These are phyloP conservation scores for Trachymyrmex septentrionalis DNA, from an alignment of 1,140 invertebrate species.

Conservation along the genomic window DNA sequence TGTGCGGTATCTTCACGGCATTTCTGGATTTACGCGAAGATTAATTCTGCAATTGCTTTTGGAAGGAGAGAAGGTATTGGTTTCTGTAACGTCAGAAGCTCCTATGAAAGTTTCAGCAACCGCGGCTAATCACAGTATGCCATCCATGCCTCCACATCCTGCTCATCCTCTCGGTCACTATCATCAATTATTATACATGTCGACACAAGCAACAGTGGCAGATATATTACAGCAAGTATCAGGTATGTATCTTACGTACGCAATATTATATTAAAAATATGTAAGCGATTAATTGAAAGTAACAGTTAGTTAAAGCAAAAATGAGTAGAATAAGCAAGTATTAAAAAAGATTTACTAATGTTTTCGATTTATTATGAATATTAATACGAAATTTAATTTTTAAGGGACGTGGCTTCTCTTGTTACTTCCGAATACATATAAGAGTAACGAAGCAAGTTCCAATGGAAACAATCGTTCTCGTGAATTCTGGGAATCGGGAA, in stretches of 20 bases:
- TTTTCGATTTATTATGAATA: background rate
- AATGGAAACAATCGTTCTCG: conserved; percentile 79
- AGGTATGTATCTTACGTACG: conserved; percentile 80
- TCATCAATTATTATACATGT: conserved; percentile 91
- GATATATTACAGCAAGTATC: conserved; percentile 88
- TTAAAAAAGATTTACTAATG: background rate
- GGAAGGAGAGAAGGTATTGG: conserved; percentile 93
- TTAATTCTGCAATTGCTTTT: conserved; percentile 94
- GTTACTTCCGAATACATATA: conserved; percentile 81
- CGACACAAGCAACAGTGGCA: conserved; percentile 90
- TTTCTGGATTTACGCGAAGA: conserved; percentile 95
- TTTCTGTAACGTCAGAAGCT: conserved; percentile 89
- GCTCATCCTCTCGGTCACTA: conserved; percentile 87
- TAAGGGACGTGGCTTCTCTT: conserved; percentile 83
- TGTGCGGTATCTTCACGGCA: conserved; percentile 88
- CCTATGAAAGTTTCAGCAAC: conserved; percentile 82
- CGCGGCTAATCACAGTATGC: conserved; percentile 77
- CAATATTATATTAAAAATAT: background rate
- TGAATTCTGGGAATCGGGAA: conserved; percentile 86
- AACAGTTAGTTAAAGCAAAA: conserved; percentile 1
- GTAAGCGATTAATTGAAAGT: background rate
- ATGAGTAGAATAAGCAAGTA: background rate
- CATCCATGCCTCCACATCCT: conserved; percentile 84
- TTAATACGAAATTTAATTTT: conserved; percentile 5
- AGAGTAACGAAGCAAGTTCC: conserved; percentile 80